A percentile compares a stretch with the other conserved stretches of the same genome.
Evolutionary conservation across 1,140 invertebrate species (phyloP).

Genomic region (Drosophila sechellia): DNA sequence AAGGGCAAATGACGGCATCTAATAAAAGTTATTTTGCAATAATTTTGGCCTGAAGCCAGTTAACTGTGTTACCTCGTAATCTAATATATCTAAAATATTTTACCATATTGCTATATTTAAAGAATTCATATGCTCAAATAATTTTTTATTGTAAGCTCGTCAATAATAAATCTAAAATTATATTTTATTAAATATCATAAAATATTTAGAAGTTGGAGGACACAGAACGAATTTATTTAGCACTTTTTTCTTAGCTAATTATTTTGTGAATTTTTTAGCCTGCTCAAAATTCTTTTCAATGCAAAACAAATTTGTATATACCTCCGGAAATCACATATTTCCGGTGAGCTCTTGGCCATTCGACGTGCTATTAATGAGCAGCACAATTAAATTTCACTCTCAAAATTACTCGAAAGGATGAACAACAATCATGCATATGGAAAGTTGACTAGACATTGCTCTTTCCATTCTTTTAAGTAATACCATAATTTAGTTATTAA

Average conservation of each 20-base stretch:
- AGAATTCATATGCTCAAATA: constrained; percentile 59
- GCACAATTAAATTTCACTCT: constrained; percentile 77
- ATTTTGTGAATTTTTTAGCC: constrained; percentile 24
- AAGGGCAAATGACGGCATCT: neutral
- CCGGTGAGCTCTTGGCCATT: constrained; percentile 40
- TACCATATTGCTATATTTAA: constrained; percentile 1
- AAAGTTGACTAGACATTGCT: constrained; percentile 4
- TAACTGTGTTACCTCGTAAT: neutral
- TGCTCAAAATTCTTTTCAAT: constrained; percentile 14
- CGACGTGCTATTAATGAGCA: constrained; percentile 73
- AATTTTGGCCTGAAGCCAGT: neutral
- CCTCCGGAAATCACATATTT: constrained; percentile 79
- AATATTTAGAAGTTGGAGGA: constrained; percentile 15
- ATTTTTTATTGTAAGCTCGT: constrained; percentile 36
- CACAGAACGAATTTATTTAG: neutral
- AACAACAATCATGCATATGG: neutral
- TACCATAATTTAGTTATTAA: neutral
- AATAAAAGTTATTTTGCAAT: neutral
- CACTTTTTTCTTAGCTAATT: constrained; percentile 21
- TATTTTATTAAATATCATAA: constrained; percentile 16
- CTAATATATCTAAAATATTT: neutral
- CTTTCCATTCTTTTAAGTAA: neutral
- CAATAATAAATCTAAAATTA: no score
- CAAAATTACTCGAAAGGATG: constrained; percentile 53
- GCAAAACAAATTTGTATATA: constrained; percentile 66